Evolutionary conservation across 2,113 vertebrate genomes (phyloP), one percentile per base, ranked within the genome.

Genomic region (Mormoops blainvillei): DNA sequence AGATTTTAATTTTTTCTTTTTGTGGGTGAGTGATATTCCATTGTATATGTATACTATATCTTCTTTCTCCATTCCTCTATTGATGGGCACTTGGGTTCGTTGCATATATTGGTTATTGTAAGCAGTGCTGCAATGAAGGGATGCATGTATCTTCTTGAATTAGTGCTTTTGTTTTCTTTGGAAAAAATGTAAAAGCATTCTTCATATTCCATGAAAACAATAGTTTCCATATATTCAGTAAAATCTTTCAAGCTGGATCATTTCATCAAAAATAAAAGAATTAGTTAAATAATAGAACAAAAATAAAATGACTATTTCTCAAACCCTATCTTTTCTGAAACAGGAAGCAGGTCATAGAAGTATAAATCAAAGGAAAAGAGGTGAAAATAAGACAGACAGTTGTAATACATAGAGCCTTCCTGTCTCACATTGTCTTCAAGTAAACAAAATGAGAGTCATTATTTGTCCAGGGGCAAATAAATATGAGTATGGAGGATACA

Each of bases 301-400:
- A 96, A 97, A 96, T 96, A 92, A 96, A 52, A 89, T 83, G 14
- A 98, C 97, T 88, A 91, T 74, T 97, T 97, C 56, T 91, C 58
- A 96, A 93, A 97, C 86, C 95, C 92, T 45, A 86, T 93, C 97
- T 96, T 90, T 95, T 95, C 97, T 95, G 22, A 97, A 98, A 98
- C 97, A 98, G 98, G 98, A 98, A 98, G 89, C n/a, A 65, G 52
- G 61, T 45, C 33, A 70, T 1, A 71, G 33, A 90, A 33, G 26
- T 89, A 94, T 71, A 89, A 63, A 76, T 77, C n/a, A 65, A 89
- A 93, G 81, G 43, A 94, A 91, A 73, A 81, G 54, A 77, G 74
- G 33, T 73, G 54, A 54, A 26, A 67, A 67, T 73, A 61, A 93
- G 24, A 73, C 5, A 73, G 20, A 78, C 0, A 50, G 52, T 16